Conservation (phyloP, 2,888 invertebrate species). For the Platycheirus rosarum region DNA sequence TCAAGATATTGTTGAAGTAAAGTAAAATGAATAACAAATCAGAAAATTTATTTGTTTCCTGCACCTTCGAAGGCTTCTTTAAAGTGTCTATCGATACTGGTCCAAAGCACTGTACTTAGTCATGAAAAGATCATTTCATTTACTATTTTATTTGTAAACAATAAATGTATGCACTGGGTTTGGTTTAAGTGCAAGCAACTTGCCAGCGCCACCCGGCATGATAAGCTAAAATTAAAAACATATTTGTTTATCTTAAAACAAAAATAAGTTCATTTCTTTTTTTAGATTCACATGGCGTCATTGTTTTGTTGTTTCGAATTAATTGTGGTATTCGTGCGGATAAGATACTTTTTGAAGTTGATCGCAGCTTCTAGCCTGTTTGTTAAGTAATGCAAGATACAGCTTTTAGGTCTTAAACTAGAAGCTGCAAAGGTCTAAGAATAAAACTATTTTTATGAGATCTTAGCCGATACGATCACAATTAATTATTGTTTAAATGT, state of each 20-base stretch:
- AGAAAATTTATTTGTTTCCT: no score
- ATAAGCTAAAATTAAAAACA: slow-evolving; percentile 61
- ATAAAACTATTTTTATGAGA: no score
- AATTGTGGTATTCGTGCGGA: slow-evolving; percentile 23
- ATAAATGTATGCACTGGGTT: slow-evolving; percentile 49
- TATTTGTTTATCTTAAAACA: slow-evolving; percentile 57
- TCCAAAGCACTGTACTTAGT: no score
- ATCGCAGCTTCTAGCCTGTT: no score
- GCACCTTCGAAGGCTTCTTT: not conserved
- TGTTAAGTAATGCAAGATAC: no score
- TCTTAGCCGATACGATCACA: no score
- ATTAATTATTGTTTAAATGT: no score
- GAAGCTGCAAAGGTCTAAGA: no score
- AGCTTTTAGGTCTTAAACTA: no score
- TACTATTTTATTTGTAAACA: slow-evolving; percentile 47
- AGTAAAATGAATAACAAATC: no score
- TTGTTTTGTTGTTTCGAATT: slow-evolving; percentile 36
- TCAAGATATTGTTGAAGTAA: not conserved
- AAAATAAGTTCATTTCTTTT: slow-evolving; percentile 38
- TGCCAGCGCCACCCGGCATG: not conserved
- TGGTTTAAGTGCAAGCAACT: not conserved
- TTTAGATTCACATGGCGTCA: slow-evolving; percentile 56
- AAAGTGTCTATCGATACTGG: no score
- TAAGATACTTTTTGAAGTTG: no score
- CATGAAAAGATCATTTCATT: slow-evolving; percentile 35